phyloP scores from a whole-genome alignment of 2,888 invertebrate genomes.

The Margaritifera margaritifera region DNA sequence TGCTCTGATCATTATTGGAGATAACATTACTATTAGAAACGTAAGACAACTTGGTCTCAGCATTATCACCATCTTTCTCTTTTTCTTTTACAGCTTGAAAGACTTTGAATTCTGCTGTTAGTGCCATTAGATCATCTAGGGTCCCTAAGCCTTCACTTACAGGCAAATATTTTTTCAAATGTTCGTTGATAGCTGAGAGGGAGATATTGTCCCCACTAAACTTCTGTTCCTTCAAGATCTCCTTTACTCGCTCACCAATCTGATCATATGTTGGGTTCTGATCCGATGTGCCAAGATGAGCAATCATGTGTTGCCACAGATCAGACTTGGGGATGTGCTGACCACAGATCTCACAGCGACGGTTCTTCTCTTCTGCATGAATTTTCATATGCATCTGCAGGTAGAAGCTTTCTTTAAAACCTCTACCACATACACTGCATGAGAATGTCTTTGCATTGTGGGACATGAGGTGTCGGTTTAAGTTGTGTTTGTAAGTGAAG shows the following conservation, averaged over 20 bases:
- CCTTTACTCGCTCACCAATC: conserved; percentile 25
- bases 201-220: neutral
- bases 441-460: conserved; percentile 21
- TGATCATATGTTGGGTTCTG: conserved; percentile 32
- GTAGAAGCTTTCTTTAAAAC: conserved; percentile 29
- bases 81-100: no score
- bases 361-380: conserved; percentile 14
- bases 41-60: no score
- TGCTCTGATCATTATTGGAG: no score
- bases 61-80: no score
- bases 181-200: no score
- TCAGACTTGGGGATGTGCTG: conserved; percentile 18
- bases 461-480: conserved; percentile 31
- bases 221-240: conserved; percentile 21
- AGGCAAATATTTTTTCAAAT: no score
- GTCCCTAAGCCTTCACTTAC: no score
- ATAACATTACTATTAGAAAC: no score
- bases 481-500: conserved; percentile 28
- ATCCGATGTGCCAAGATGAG: conserved; percentile 17
- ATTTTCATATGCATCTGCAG: conserved; percentile 34
- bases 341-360: conserved; percentile 29
- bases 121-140: no score
- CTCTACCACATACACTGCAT: conserved; percentile 20
- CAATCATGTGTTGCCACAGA: conserved; percentile 15
- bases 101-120: no score